These are phyloP conservation scores for Hydrotaea diabolus DNA, from an alignment of 2,888 invertebrate genomes.

Conservation along the genomic window DNA sequence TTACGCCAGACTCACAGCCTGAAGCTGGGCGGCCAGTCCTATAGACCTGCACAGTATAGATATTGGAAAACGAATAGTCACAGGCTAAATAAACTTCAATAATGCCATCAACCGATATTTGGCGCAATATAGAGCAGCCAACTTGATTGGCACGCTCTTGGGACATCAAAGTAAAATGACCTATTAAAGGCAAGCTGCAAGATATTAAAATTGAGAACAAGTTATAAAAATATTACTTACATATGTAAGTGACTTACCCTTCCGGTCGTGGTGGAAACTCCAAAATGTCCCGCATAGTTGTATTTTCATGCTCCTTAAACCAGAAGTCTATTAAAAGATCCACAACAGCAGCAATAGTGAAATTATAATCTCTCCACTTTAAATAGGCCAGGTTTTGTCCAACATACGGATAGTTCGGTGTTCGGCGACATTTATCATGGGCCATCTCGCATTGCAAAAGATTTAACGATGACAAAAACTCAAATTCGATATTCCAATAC, in stretches of 20 bases:
- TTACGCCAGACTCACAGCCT: constrained; percentile 69
- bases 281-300: background rate
- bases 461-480: constrained; percentile 72
- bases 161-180: constrained; percentile 68
- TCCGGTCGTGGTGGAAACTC: background rate
- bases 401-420: constrained; percentile 69
- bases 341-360: background rate
- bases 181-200: background rate
- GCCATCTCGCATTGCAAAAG: constrained; percentile 71
- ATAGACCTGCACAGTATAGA: constrained; percentile 70
- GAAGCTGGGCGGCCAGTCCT: constrained; percentile 68
- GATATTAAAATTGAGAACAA: background rate
- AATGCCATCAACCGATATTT: constrained; percentile 56
- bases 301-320: background rate
- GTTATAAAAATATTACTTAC: background rate
- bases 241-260: background rate
- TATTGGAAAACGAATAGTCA: constrained; percentile 69
- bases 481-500: constrained; percentile 73
- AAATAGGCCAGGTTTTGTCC: constrained; percentile 74
- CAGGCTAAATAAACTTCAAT: constrained; percentile 29
- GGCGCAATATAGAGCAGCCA: constrained; percentile 72
- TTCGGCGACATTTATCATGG: constrained; percentile 74
- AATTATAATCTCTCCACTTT: background rate
- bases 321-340: background rate
- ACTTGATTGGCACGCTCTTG: constrained; percentile 73